These are phyloP conservation scores for Pseudococcus viburni DNA, from an alignment of 2,888 invertebrate genomes.

Conservation along the genomic window DNA sequence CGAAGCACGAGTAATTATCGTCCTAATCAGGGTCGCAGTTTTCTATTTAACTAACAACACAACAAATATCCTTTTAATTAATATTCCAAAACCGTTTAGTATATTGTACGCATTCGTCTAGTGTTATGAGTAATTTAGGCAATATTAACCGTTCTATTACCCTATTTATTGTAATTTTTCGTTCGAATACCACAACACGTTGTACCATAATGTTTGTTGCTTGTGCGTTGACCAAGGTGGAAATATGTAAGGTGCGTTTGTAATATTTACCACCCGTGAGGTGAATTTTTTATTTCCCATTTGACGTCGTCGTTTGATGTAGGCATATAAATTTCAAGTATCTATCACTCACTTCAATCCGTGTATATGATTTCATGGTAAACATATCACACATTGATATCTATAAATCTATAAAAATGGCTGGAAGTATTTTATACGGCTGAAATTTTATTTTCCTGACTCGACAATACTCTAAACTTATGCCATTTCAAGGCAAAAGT, in stretches of 20 bases:
- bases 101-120: conserved; percentile 26
- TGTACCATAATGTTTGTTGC: not conserved
- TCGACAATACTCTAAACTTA: too few species aligned
- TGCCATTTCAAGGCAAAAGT: too few species aligned
- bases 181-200: not conserved
- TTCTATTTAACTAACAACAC: conserved; percentile 36
- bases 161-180: conserved; percentile 41
- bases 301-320: conserved; percentile 3
- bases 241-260: not conserved
- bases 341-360: too few species aligned
- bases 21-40: conserved; percentile 44
- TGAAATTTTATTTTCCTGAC: too few species aligned
- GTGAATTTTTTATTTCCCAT: not conserved
- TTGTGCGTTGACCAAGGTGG: conserved; percentile 10
- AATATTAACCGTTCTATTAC: conserved; percentile 47
- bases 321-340: not conserved
- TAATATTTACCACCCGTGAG: conserved; percentile 23
- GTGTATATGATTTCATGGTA: not conserved
- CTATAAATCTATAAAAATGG: too few species aligned
- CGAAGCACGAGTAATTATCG: conserved; percentile 41
- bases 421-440: too few species aligned
- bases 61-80: conserved; percentile 44
- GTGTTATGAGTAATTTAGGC: conserved; percentile 26
- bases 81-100: conserved; percentile 41
- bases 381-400: too few species aligned